Evolutionary conservation across 2,797 vertebrate genomes (phyloP).

Genomic region (Chlorospingus semifuscus): DNA sequence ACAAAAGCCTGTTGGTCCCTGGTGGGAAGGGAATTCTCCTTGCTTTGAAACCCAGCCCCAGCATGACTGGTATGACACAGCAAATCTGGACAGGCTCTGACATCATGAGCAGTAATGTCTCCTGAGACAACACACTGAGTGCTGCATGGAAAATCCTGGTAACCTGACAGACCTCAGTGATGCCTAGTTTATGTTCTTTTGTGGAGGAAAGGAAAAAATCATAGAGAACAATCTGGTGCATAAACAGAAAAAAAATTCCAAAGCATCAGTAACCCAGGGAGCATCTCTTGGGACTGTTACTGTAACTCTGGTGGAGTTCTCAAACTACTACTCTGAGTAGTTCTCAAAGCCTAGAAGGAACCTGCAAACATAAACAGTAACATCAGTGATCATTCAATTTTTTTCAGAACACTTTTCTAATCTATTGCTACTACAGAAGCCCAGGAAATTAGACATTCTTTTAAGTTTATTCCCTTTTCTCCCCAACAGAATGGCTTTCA

Average conservation of each 20-base stretch:
- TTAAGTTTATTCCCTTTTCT: not conserved
- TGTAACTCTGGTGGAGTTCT: not conserved
- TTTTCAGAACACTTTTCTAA: not conserved
- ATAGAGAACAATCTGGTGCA: not conserved
- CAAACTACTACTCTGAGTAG: not conserved
- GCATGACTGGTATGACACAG: not conserved
- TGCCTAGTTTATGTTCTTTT: not conserved
- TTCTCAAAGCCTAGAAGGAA: not conserved
- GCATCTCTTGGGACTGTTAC: not conserved
- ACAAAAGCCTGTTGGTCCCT: not conserved
- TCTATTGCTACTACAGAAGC: not conserved
- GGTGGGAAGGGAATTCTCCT: not conserved
- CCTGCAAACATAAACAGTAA: not conserved
- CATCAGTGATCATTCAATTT: not conserved
- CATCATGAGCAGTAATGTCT: not conserved
- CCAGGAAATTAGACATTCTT: not conserved
- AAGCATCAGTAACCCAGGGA: not conserved
- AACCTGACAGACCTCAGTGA: not conserved
- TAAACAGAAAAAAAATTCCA: not conserved
- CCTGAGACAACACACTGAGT: not conserved
- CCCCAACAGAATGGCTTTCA: not conserved
- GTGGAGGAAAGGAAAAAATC: not conserved
- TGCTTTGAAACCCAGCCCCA: not conserved
- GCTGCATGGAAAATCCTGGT: not conserved
- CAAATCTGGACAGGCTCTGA: not conserved